phyloP scores from a whole-genome alignment of 2,113 vertebrate species.

The Deroptyus accipitrinus region DNA sequence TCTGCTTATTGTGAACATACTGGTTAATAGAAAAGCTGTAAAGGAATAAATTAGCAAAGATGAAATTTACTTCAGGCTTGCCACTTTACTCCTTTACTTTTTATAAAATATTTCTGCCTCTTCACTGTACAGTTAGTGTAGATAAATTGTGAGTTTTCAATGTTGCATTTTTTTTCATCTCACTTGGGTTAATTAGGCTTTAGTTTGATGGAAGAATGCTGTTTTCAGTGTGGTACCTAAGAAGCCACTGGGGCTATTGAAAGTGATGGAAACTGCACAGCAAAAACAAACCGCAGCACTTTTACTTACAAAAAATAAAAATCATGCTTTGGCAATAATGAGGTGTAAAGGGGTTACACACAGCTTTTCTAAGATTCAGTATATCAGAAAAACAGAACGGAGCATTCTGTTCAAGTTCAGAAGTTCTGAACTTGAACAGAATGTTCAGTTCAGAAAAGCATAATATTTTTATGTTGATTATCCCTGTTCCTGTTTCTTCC shows the following conservation, averaged over 20 bases:
- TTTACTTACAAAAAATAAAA: background rate
- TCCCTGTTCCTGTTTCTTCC: background rate
- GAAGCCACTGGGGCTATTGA: background rate
- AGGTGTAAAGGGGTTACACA: background rate
- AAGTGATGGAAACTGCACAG: background rate
- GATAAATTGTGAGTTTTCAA: background rate
- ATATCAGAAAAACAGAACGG: background rate
- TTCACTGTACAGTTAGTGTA: background rate
- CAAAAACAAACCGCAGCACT: background rate
- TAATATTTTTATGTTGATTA: background rate
- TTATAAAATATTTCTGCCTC: background rate
- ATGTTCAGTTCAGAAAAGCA: background rate
- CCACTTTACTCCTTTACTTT: background rate
- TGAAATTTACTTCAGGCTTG: background rate
- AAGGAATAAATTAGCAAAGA: background rate
- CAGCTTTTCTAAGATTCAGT: background rate
- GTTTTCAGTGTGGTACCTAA: background rate
- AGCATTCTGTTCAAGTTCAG: background rate
- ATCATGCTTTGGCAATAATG: background rate
- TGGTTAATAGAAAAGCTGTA: constrained; percentile 20
- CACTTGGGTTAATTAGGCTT: background rate
- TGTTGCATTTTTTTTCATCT: background rate
- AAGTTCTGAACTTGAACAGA: background rate
- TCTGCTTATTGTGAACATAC: background rate
- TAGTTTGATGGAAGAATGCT: background rate